Evolutionary conservation across 2,797 vertebrate genomes (phyloP).

Genomic region (Streptopelia turtur): DNA sequence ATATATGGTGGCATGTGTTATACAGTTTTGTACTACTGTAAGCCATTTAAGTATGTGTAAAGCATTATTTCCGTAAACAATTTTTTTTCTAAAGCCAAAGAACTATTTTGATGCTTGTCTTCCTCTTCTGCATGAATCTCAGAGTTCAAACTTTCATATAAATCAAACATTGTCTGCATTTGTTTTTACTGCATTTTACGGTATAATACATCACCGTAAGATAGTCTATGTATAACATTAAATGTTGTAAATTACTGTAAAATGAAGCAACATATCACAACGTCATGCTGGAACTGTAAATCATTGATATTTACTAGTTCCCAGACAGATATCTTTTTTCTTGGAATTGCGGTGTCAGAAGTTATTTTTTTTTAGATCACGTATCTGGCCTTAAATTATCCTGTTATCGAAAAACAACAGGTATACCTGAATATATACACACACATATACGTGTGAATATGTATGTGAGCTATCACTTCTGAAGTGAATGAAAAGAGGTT

Average conservation of each 20-base stretch:
- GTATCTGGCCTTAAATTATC: conserved; percentile 40
- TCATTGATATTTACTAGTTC: conserved; percentile 39
- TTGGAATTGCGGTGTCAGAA: conserved; percentile 33
- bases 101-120: conserved; percentile 10
- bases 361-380: neutral
- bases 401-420: conserved; percentile 32
- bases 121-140: conserved; percentile 33
- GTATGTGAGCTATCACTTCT: neutral
- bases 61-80: neutral
- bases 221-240: conserved; percentile 59
- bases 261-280: conserved; percentile 53
- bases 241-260: conserved; percentile 66
- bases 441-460: neutral
- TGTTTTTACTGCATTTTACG: conserved; percentile 53
- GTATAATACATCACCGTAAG: conserved; percentile 57
- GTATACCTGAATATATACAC: neutral
- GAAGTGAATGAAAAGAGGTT: conserved; percentile 2
- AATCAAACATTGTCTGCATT: conserved; percentile 54
- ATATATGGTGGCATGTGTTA: neutral
- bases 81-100: neutral
- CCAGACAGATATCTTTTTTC: conserved; percentile 59
- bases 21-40: neutral
- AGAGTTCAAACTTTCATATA: conserved; percentile 55
- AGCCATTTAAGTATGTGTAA: neutral
- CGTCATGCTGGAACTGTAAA: conserved; percentile 47